These are phyloP conservation scores for Pangasianodon hypophthalmus DNA, from an alignment of 2,113 vertebrate genomes.

Conservation along the genomic window DNA sequence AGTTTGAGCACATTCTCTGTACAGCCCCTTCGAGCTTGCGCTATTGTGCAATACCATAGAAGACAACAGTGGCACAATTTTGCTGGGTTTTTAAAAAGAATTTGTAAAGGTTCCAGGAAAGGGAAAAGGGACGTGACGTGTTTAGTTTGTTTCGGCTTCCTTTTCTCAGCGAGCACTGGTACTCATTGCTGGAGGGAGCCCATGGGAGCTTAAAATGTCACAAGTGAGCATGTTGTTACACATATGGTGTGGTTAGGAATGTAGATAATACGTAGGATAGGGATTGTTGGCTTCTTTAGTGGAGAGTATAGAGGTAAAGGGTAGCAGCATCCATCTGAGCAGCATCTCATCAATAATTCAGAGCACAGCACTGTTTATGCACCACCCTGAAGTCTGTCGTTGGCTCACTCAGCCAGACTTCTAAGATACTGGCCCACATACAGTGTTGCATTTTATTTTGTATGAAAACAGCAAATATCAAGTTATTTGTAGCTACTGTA, in stretches of 20 bases:
- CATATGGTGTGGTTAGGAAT: too few relatives aligned
- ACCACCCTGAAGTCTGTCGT: constrained; percentile 59
- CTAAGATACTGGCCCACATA: constrained; percentile 20
- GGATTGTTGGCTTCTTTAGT: constrained; percentile 9
- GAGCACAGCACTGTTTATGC: constrained; percentile 66
- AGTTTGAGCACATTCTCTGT: neutral
- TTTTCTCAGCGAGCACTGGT: neutral
- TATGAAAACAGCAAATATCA: neutral
- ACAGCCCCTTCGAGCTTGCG: neutral
- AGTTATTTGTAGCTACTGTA: neutral
- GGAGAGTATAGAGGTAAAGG: constrained; percentile 16
- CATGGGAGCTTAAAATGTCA: neutral
- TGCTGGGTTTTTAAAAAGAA: neutral
- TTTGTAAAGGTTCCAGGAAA: constrained; percentile 12
- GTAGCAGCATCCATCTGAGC: constrained; percentile 62
- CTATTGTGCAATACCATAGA: neutral
- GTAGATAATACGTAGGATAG: neutral
- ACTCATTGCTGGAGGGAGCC: neutral
- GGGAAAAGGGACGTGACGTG: constrained; percentile 8
- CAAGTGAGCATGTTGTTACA: neutral
- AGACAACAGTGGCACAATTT: neutral
- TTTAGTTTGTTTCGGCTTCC: constrained; percentile 20
- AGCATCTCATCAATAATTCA: constrained; percentile 80
- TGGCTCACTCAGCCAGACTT: constrained; percentile 15
- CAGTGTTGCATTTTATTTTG: neutral